A percentile compares a stretch with the other conserved stretches of the same genome.
Evolutionary conservation across 2,113 vertebrate species (phyloP).

Genomic region (Phylloscopus whistleri): DNA sequence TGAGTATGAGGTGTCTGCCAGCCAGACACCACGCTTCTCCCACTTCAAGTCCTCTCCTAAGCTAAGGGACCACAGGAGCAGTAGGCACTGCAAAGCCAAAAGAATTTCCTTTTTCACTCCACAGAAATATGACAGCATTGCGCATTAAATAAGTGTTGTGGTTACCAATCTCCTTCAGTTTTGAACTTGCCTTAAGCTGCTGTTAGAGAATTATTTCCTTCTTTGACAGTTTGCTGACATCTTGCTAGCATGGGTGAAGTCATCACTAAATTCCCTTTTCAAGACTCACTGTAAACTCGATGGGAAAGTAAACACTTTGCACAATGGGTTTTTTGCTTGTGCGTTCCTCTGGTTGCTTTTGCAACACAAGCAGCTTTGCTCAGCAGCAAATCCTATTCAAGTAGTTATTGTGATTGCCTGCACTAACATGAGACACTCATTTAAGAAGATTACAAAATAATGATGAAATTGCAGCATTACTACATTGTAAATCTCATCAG

Average conservation of each 20-base stretch:
- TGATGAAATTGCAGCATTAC: conserved; percentile 58
- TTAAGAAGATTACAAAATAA: conserved; percentile 67
- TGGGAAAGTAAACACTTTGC: conserved; percentile 46
- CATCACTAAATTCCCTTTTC: conserved; percentile 8
- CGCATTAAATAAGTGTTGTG: neutral
- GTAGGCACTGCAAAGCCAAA: fast-evolving
- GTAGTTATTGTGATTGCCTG: conserved; percentile 44
- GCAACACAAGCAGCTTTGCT: conserved; percentile 49
- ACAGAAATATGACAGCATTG: neutral
- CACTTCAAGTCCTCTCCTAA: neutral
- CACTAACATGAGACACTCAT: conserved; percentile 46
- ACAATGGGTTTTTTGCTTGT: neutral
- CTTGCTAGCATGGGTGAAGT: neutral
- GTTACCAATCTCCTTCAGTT: neutral
- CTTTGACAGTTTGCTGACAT: neutral
- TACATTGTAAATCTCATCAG: conserved; percentile 25
- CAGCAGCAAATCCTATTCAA: conserved; percentile 45
- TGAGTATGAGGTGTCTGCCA: fast-evolving
- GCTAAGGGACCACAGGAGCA: fast-evolving
- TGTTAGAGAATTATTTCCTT: conserved; percentile 1
- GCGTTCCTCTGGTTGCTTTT: neutral
- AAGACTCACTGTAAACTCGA: neutral
- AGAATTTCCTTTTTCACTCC: neutral
- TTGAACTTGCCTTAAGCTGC: neutral
- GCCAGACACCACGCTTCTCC: fast-evolving